A percentile compares a stretch with the other conserved stretches of the same genome.
phyloP scores from a whole-genome alignment of 1,140 invertebrate genomes.

The Papilio polyxenes region DNA sequence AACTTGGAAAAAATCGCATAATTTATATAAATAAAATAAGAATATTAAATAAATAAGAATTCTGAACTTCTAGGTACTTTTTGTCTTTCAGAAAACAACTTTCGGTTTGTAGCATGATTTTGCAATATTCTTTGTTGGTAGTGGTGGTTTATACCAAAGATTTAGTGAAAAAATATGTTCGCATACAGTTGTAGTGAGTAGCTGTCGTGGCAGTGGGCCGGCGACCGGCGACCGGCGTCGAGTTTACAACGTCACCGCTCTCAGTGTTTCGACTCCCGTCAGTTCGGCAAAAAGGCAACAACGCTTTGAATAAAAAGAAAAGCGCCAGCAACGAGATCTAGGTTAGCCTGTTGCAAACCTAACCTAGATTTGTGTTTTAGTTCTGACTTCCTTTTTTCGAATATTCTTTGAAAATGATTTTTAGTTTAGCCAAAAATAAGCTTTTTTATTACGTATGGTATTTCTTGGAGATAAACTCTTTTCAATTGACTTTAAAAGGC shows the following conservation, averaged over 20 bases:
- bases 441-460: no score
- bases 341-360: constrained; percentile 32
- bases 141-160: not conserved
- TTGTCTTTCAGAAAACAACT: not conserved
- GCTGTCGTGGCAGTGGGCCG: not conserved
- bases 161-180: constrained; percentile 5
- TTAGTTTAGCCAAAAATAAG: not conserved
- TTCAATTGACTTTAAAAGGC: no score
- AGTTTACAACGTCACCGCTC: constrained; percentile 10
- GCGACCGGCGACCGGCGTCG: not conserved
- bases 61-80: not conserved
- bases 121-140: not conserved
- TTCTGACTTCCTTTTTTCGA: not conserved
- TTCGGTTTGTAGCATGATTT: not conserved
- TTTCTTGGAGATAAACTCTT: no score
- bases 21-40: no score
- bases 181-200: not conserved
- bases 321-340: constrained; percentile 23
- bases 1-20: no score
- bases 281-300: constrained; percentile 12
- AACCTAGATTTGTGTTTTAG: constrained; percentile 30
- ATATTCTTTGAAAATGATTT: not conserved
- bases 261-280: constrained; percentile 16
- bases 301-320: constrained; percentile 29
- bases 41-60: not conserved